A percentile compares a stretch with the other conserved stretches of the same genome.
These are phyloP conservation scores for Eira barbara DNA, from an alignment of 2,113 vertebrate genomes.

Conservation along the genomic window DNA sequence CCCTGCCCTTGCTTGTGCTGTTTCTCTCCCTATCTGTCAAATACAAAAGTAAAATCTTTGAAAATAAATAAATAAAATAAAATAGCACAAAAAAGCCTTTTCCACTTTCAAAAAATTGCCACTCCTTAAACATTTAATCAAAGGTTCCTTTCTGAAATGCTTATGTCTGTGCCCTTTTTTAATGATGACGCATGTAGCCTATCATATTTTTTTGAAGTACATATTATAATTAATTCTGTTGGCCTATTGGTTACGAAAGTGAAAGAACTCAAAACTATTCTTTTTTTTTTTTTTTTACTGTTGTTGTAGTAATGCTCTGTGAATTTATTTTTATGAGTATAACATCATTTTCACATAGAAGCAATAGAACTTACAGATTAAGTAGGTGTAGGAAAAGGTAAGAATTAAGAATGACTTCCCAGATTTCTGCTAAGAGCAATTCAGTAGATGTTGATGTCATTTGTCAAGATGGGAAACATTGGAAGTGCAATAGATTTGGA, in stretches of 20 bases:
- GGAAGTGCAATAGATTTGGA: neutral
- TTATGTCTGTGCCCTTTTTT: neutral
- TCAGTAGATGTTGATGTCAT: neutral
- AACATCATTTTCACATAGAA: neutral
- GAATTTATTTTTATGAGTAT: neutral
- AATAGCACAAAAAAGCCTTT: neutral
- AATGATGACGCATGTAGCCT: neutral
- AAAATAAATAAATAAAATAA: no score
- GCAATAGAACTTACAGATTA: neutral
- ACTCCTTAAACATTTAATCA: neutral
- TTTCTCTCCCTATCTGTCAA: neutral
- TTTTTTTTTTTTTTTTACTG: neutral
- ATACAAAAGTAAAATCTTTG: neutral
- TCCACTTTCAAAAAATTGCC: neutral
- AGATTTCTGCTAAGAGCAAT: neutral
- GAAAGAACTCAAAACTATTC: neutral
- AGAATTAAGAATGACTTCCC: neutral
- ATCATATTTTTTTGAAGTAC: neutral
- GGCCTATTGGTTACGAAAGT: neutral
- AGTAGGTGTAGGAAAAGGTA: neutral
- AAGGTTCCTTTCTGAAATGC: neutral
- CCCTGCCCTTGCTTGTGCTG: neutral
- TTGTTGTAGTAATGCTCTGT: neutral
- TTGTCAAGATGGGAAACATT: neutral
- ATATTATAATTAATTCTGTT: neutral